These are phyloP conservation scores for Lepus europaeus DNA, from an alignment of 2,113 vertebrate species.

Conservation along the genomic window DNA sequence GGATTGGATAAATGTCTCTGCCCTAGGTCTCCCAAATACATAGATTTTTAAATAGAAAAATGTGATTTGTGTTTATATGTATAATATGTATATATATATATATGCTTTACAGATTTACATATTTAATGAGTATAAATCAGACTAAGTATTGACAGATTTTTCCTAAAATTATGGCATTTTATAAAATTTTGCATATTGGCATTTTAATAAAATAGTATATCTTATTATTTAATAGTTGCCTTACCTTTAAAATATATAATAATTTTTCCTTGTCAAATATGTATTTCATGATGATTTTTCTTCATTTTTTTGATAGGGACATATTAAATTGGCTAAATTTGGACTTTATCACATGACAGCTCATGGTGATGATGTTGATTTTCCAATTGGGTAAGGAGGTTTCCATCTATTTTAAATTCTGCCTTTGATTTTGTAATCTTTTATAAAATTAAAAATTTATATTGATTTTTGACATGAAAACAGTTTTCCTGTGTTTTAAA, in stretches of 20 bases:
- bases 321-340: constrained; percentile 97
- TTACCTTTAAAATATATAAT: constrained; percentile 43
- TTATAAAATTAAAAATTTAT: neutral
- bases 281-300: constrained; percentile 24
- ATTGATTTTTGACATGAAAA: constrained; percentile 19
- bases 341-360: constrained; percentile 99
- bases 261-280: neutral
- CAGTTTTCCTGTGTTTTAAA: constrained; percentile 16
- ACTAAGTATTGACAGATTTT: constrained; percentile 16
- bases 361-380: constrained; percentile 97
- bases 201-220: neutral
- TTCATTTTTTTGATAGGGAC: constrained; percentile 88
- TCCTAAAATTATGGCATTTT: neutral
- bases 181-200: neutral
- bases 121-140: constrained; percentile 32
- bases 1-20: too few relatives aligned
- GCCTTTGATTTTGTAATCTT: constrained; percentile 1
- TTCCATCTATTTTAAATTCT: constrained; percentile 35
- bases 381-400: constrained; percentile 95
- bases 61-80: neutral
- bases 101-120: neutral
- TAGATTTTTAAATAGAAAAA: neutral
- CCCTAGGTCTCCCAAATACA: too few relatives aligned
- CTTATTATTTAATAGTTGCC: neutral
- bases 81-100: neutral